Base-by-base conservation (phyloP, 2,797 vertebrate species). In the Oryzias dopingdopingensis region DNA sequence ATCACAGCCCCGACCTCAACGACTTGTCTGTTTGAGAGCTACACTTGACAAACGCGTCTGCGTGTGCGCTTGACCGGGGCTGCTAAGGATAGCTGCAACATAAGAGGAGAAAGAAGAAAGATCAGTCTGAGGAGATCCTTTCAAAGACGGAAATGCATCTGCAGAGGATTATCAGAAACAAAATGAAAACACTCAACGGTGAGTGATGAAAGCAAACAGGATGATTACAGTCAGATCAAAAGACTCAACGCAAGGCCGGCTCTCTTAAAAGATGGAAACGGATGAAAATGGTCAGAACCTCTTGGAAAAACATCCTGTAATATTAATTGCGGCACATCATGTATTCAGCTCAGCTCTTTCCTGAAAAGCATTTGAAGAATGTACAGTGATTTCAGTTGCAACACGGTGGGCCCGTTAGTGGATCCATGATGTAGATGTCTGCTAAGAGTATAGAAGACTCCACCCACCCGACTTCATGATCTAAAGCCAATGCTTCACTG, bases 151-250 rank as follows among this genome's bases (percentile, higher is more conserved):
- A 54, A 78, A 81, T 74, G 73, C 62, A 66, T 72, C 65, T 79
- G 53, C 81, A 83, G 67, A 79, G 64, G 65, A 32, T 41, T 57
- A 48, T 48, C 22, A 57, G 59, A 62, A 60, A 70, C 17, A 71
- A 79, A 83, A 82, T 75, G 54, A 70, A 73, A 62, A 49, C 49
- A 50, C 59, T 44, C 56, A 49, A 57, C 45, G 48, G n/a, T 48
- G 55, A 64, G 53, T 61, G 60, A 76, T 79, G 65, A 71, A 64
- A 79, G 49, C 55, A 42, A 49, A 57, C 41, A 42, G 57, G 49
- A 65, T 76, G 44, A 78, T 74, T 55, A 79, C 70, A 75, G 59
- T 24, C 52, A n/a, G 42, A 64, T 82, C 70, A 85, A 73, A 77
- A 77, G 66, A 37, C 32, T 37, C 32, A 37, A 37, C 32, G 12